Percentiles rank a stretch among this genome's conserved stretches.
Conservation (phyloP, 2,888 invertebrate species). For the Crematogaster levior region DNA sequence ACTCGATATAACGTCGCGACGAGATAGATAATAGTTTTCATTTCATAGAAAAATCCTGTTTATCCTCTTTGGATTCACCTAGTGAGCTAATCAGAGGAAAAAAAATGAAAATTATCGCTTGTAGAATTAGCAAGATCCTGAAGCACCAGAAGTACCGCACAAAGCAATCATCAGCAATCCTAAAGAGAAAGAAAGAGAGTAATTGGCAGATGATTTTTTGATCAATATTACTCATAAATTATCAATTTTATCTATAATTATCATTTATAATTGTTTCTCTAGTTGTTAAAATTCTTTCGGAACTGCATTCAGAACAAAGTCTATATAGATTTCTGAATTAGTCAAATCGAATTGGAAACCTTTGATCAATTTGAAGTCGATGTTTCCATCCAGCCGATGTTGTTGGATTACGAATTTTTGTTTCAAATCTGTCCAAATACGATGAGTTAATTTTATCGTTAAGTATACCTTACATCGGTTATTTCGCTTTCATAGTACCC, state of each 20-base stretch:
- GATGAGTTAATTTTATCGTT: neutral
- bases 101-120: neutral
- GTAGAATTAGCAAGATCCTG: neutral
- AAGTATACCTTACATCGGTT: neutral
- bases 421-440: too few species aligned
- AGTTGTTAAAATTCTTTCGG: neutral
- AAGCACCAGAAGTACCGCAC: neutral
- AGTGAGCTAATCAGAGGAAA: neutral
- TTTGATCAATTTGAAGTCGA: neutral
- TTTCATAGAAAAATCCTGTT: neutral
- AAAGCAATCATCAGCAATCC: neutral
- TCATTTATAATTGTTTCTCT: neutral
- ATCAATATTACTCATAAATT: neutral
- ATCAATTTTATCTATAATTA: neutral
- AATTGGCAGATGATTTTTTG: neutral
- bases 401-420: neutral
- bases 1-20: conserved; percentile 11
- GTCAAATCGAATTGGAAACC: neutral
- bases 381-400: neutral
- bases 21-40: neutral
- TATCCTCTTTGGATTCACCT: neutral
- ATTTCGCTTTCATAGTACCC: neutral
- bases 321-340: neutral
- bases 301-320: neutral
- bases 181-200: neutral